phyloP scores from a whole-genome alignment of 2,888 invertebrate species.

The Acleris emargana region DNA sequence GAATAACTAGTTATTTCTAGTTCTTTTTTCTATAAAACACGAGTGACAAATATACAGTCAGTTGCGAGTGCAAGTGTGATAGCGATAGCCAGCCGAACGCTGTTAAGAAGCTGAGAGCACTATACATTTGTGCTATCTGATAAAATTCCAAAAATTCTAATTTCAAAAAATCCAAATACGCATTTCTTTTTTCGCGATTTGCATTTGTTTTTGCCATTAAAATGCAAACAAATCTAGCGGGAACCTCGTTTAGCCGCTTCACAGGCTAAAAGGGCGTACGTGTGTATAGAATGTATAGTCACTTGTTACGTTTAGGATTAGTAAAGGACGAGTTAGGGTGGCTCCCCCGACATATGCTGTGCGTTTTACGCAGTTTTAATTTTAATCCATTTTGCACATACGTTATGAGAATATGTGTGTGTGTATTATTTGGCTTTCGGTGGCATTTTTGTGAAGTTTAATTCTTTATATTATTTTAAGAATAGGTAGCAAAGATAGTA shows the following conservation, averaged over 20 bases:
- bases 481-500: too few relatives aligned
- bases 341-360: conserved; percentile 64
- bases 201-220: conserved; percentile 33
- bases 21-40: too few relatives aligned
- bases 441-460: background rate
- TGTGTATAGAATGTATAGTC: background rate
- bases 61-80: too few relatives aligned
- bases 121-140: too few relatives aligned
- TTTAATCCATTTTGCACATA: conserved; percentile 63
- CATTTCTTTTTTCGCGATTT: conserved; percentile 13
- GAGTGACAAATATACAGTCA: too few relatives aligned
- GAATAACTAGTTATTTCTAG: too few relatives aligned
- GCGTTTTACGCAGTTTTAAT: conserved; percentile 72
- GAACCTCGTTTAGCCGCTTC: conserved; percentile 54
- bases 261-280: conserved; percentile 1
- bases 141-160: too few relatives aligned
- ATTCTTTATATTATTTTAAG: too few relatives aligned
- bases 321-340: conserved; percentile 18
- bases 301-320: conserved; percentile 15
- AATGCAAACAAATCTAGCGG: conserved; percentile 47
- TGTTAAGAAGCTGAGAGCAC: too few relatives aligned
- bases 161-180: too few relatives aligned
- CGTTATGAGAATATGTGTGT: conserved; percentile 4
- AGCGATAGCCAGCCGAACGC: too few relatives aligned
- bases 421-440: background rate